Conservation (phyloP, 2,888 invertebrate genomes). For the Harpagoxenus sublaevis region DNA sequence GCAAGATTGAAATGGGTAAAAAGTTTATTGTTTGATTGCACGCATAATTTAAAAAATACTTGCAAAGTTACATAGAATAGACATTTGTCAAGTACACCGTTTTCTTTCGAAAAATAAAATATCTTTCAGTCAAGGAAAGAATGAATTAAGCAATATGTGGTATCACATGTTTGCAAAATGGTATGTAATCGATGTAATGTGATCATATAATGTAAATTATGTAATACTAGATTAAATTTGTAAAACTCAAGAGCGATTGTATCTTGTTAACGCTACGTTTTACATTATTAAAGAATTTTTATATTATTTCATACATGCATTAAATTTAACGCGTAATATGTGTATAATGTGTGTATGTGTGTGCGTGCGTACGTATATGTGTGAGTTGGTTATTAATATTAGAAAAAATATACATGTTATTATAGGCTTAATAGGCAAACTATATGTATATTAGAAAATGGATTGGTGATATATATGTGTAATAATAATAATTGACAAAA, state of each 20-base stretch:
- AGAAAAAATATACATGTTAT: not conserved
- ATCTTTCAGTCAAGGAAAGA: no score
- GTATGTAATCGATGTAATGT: not conserved
- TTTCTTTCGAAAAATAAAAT: no score
- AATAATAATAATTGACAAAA: not conserved
- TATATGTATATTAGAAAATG: not conserved
- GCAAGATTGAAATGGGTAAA: no score
- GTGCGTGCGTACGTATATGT: not conserved
- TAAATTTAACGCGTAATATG: not conserved
- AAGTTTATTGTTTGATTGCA: no score
- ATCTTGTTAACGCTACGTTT: not conserved
- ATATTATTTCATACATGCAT: not conserved
- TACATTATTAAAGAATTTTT: not conserved
- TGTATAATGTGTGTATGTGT: not conserved
- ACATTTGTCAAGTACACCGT: no score
- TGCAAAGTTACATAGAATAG: no score
- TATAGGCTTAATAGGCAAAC: not conserved
- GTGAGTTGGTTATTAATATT: not conserved
- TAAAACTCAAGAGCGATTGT: not conserved
- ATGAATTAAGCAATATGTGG: no score
- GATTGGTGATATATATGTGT: not conserved
- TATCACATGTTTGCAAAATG: no score
- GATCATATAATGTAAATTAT: not conserved
- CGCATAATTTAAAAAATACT: no score
- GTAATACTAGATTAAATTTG: not conserved